Percentiles rank a stretch among this genome's conserved stretches.
These are phyloP conservation scores for Watsonalla binaria DNA, from an alignment of 2,888 invertebrate species.

Conservation along the genomic window DNA sequence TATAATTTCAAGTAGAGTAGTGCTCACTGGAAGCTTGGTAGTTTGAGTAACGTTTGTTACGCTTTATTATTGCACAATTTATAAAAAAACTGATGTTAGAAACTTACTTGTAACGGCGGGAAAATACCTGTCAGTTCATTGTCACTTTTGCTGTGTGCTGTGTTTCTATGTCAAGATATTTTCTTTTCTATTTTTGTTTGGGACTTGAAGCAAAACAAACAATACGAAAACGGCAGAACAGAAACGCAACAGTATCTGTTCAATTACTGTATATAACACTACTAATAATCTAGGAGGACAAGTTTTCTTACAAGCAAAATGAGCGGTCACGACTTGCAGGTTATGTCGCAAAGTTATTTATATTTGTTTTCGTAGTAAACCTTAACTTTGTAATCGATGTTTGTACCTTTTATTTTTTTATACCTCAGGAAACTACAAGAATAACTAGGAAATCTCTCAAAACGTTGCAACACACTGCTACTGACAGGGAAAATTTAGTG, in stretches of 20 bases:
- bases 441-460: slow-evolving; percentile 83
- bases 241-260: too few relatives aligned
- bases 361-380: not conserved
- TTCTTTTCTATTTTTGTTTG: too few relatives aligned
- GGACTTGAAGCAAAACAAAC: too few relatives aligned
- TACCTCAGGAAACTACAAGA: slow-evolving; percentile 31
- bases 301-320: slow-evolving; percentile 16
- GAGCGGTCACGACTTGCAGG: slow-evolving; percentile 33
- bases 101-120: not conserved
- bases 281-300: too few relatives aligned
- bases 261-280: too few relatives aligned
- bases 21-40: too few relatives aligned
- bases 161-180: too few relatives aligned
- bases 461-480: slow-evolving; percentile 84
- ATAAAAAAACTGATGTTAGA: too few relatives aligned
- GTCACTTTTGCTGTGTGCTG: not conserved
- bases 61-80: too few relatives aligned
- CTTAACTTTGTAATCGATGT: not conserved
- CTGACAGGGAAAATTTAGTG: slow-evolving; percentile 87
- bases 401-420: not conserved
- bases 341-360: slow-evolving; percentile 5
- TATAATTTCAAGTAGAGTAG: too few relatives aligned
- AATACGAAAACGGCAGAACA: too few relatives aligned
- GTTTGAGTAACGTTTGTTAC: too few relatives aligned
- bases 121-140: not conserved